These are phyloP conservation scores for Desoria tigrina DNA, from an alignment of 2,888 invertebrate species.

Conservation along the genomic window DNA sequence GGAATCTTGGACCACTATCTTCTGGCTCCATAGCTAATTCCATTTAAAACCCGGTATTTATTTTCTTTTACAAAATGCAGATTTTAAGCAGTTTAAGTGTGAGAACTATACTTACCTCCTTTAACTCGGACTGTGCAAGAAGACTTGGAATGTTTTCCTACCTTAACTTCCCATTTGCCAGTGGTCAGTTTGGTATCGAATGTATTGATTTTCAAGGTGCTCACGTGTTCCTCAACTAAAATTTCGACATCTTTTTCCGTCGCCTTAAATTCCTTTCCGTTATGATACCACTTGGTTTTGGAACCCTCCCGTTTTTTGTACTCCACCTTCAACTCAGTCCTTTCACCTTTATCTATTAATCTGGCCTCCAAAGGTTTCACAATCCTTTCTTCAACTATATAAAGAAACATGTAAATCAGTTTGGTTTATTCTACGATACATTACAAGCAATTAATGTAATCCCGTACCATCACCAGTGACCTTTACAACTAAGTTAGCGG, in stretches of 20 bases:
- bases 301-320: constrained; percentile 54
- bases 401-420: background rate
- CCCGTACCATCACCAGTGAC: background rate
- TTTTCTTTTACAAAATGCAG: too few relatives aligned
- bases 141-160: constrained; percentile 53
- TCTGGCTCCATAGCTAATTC: constrained; percentile 56
- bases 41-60: too few relatives aligned
- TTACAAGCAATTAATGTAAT: constrained; percentile 56
- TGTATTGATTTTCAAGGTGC: constrained; percentile 68
- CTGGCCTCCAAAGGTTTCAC: constrained; percentile 67
- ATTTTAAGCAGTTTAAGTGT: too few relatives aligned
- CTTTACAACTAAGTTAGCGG: constrained; percentile 70
- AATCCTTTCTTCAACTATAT: constrained; percentile 18
- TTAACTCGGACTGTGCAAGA: constrained; percentile 20
- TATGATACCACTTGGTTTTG: constrained; percentile 81
- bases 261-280: constrained; percentile 73
- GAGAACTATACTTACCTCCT: constrained; percentile 17
- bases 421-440: background rate
- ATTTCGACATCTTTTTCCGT: constrained; percentile 62
- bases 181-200: constrained; percentile 66
- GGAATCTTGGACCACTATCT: constrained; percentile 71
- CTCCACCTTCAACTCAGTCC: constrained; percentile 18
- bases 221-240: constrained; percentile 64
- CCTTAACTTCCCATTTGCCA: constrained; percentile 86
- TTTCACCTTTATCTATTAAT: constrained; percentile 57